Conservation (phyloP, 2,888 invertebrate genomes). For the Pristionchus entomophagus region DNA sequence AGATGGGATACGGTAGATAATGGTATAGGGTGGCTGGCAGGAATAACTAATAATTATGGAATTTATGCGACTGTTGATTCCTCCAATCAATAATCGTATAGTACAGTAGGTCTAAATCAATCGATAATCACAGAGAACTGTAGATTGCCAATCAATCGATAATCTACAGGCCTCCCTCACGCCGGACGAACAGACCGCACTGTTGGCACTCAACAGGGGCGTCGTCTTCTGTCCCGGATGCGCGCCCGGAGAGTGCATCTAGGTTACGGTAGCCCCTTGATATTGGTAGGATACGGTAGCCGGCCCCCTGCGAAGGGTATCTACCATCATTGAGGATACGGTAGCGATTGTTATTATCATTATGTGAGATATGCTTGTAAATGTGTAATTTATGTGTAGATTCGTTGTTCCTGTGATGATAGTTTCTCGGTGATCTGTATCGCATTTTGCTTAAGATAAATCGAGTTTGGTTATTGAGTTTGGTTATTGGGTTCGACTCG, state of each 20-base stretch:
- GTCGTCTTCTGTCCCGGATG: slow-evolving; percentile 57
- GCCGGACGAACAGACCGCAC: slow-evolving; percentile 51
- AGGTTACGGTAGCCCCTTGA: slow-evolving; percentile 36
- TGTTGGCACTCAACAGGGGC: slow-evolving; percentile 54
- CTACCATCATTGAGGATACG: neutral
- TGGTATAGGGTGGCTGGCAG: neutral
- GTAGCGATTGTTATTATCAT: neutral
- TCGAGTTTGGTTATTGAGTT: neutral
- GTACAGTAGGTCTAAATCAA: neutral
- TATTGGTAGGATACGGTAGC: neutral
- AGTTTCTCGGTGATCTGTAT: neutral
- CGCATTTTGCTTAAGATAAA: neutral
- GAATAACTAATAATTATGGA: neutral
- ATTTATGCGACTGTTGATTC: too few relatives aligned
- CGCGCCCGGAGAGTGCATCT: slow-evolving; percentile 56
- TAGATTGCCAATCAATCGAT: neutral
- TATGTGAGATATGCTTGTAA: neutral
- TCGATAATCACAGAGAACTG: neutral
- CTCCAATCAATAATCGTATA: neutral
- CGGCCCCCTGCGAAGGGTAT: too few relatives aligned
- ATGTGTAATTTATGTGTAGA: neutral
- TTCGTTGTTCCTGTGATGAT: neutral
- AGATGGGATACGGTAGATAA: neutral
- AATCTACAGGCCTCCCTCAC: slow-evolving; percentile 52
- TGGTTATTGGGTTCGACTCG: too few relatives aligned